Percentiles rank a stretch among this genome's conserved stretches.
Conservation (phyloP, 2,113 vertebrate species). For the Tamias sibiricus region DNA sequence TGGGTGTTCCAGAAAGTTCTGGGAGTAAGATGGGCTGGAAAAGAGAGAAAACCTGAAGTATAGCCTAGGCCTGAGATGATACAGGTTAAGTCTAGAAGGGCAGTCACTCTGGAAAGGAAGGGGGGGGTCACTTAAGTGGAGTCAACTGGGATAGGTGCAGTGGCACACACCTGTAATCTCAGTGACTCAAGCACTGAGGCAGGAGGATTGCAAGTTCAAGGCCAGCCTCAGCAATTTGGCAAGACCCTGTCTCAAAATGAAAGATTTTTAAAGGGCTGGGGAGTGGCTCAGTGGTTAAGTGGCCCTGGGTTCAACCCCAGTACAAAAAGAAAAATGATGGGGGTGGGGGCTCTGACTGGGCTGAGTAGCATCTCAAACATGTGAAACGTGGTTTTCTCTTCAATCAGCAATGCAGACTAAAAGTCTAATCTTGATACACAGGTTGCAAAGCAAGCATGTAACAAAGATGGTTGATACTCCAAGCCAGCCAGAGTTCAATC, state of each 20-base stretch:
- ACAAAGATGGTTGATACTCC: not conserved
- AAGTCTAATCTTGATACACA: constrained; percentile 1
- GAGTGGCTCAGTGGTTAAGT: no score
- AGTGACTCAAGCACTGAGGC: no score
- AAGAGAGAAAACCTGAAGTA: not conserved
- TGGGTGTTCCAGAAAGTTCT: not conserved
- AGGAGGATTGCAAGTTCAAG: no score
- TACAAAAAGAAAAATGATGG: no score
- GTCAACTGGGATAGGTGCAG: not conserved
- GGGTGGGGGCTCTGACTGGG: not conserved
- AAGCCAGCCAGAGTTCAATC: constrained; percentile 10
- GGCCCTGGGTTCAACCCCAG: no score
- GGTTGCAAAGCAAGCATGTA: constrained; percentile 33
- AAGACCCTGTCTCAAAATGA: no score
- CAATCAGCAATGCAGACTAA: not conserved
- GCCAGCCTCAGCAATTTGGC: no score
- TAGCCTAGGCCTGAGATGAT: not conserved
- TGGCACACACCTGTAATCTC: no score
- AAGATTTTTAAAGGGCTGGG: no score
- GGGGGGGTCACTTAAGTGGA: not conserved
- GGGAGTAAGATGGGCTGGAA: not conserved
- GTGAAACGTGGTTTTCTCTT: not conserved
- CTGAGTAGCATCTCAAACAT: not conserved
- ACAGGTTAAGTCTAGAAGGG: not conserved
- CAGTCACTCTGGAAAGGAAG: not conserved